These are phyloP conservation scores for Plagiodera versicolora DNA, from an alignment of 2,888 invertebrate species.

Conservation along the genomic window DNA sequence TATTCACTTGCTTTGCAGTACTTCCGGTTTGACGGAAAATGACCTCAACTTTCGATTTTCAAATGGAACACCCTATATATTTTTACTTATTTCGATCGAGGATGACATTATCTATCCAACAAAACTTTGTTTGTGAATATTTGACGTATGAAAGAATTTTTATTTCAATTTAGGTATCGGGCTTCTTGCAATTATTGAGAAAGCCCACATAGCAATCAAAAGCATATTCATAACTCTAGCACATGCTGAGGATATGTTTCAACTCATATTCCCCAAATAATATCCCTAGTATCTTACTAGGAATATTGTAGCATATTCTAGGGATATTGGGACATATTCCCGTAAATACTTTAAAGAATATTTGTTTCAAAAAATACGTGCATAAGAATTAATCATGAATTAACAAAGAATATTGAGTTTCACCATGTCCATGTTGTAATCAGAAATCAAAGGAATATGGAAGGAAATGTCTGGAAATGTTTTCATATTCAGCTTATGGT, in stretches of 20 bases:
- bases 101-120: no score
- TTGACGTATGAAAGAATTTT: no score
- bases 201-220: constrained; percentile 5
- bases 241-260: constrained; percentile 7
- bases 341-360: constrained; percentile 5
- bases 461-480: neutral
- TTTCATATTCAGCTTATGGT: neutral
- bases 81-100: no score
- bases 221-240: constrained; percentile 5
- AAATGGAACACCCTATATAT: no score
- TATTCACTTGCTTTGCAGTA: no score
- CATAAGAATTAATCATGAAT: constrained; percentile 4
- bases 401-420: neutral
- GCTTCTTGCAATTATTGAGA: no score
- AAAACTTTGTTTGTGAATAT: no score
- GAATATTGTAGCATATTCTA: constrained; percentile 7
- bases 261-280: constrained; percentile 1
- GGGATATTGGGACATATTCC: constrained; percentile 6
- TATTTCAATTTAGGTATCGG: no score
- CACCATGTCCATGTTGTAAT: neutral
- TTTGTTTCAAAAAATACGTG: constrained; percentile 6
- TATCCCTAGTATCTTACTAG: constrained; percentile 5
- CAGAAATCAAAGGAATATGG: neutral
- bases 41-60: no score
- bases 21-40: no score